A percentile compares a stretch with the other conserved stretches of the same genome.
phyloP scores from a whole-genome alignment of 2,888 invertebrate genomes.

The Amblyjoppa proteus region DNA sequence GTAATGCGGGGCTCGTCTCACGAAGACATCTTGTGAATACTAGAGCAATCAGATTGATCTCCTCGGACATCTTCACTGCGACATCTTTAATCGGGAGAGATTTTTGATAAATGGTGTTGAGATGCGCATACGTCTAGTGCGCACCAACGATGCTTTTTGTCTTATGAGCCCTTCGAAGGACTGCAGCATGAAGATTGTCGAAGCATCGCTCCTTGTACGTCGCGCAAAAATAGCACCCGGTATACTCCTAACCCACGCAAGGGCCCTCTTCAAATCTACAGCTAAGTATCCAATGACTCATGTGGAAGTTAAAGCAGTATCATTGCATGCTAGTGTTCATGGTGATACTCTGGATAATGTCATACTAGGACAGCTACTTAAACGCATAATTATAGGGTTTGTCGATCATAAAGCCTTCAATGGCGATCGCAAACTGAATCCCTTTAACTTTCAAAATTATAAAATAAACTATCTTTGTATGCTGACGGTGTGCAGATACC shows the following conservation, averaged over 20 bases:
- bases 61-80: conserved; percentile 55
- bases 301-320: conserved; percentile 17
- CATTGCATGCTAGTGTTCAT: conserved; percentile 69
- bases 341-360: conserved; percentile 76
- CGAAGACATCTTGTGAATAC: not conserved
- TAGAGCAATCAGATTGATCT: too few relatives aligned
- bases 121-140: conserved; percentile 27
- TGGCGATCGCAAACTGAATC: conserved; percentile 57
- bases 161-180: conserved; percentile 59
- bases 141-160: conserved; percentile 9
- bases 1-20: not conserved
- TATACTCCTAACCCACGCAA: conserved; percentile 72
- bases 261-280: conserved; percentile 68
- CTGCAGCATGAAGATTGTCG: not conserved
- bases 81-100: conserved; percentile 64
- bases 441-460: conserved; percentile 55
- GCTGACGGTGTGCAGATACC: too few relatives aligned
- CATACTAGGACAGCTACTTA: conserved; percentile 75
- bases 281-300: conserved; percentile 72
- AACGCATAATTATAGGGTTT: conserved; percentile 75
- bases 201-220: conserved; percentile 70
- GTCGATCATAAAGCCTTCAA: conserved; percentile 70
- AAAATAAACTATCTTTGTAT: conserved; percentile 19
- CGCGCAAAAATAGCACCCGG: conserved; percentile 70
- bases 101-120: conserved; percentile 67